phyloP scores from a whole-genome alignment of 2,888 invertebrate genomes.

The Heliconius sara region DNA sequence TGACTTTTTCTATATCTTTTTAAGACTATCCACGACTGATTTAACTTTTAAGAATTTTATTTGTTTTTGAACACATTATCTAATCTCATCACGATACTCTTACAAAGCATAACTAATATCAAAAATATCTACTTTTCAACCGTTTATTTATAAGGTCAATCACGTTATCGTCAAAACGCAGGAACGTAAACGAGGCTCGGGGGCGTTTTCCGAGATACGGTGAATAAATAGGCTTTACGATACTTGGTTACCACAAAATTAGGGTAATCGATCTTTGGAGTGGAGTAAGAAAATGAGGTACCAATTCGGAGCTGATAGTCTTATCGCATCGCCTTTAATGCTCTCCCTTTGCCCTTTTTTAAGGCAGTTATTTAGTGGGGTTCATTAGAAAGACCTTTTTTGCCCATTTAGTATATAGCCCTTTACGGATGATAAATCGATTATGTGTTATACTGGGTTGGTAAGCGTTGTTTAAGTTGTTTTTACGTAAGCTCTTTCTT shows the following conservation, averaged over 20 bases:
- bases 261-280: conserved; percentile 55
- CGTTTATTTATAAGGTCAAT: conserved; percentile 55
- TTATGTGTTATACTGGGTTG: not conserved
- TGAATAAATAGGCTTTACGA: conserved; percentile 50
- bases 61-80: no score
- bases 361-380: conserved; percentile 25
- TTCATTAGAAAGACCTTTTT: conserved; percentile 33
- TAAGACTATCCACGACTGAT: no score
- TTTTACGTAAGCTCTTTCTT: not conserved
- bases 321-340: conserved; percentile 44
- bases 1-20: not conserved
- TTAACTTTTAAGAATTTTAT: no score
- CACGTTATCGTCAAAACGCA: conserved; percentile 53
- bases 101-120: not conserved
- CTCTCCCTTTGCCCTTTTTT: conserved; percentile 33
- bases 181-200: conserved; percentile 50
- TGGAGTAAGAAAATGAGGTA: conserved; percentile 50
- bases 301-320: conserved; percentile 50
- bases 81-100: not conserved
- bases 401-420: conserved; percentile 6
- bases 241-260: conserved; percentile 52
- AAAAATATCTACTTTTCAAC: conserved; percentile 37
- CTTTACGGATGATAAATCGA: conserved; percentile 12
- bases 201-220: conserved; percentile 49
- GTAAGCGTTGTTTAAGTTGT: not conserved